Conservation (phyloP, 2,113 vertebrate species). For the Oncorhynchus kisutch region DNA sequence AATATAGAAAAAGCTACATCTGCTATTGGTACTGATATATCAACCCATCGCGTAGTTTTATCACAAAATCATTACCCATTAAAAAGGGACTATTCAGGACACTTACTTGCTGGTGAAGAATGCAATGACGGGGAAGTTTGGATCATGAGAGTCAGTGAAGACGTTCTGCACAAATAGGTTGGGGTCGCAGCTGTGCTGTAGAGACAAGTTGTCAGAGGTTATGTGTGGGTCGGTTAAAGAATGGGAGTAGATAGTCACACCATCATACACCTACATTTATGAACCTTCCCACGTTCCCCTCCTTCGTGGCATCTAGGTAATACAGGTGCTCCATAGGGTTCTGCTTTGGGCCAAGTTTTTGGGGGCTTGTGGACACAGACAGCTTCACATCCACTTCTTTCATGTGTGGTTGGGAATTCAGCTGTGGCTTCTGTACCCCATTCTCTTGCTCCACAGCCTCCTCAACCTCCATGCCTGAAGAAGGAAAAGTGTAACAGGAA, state of each 20-base stretch:
- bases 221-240: not conserved
- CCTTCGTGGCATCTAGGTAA: constrained; percentile 85
- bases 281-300: constrained; percentile 94
- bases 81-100: not conserved
- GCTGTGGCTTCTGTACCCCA: not conserved
- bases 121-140: constrained; percentile 82
- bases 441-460: not conserved
- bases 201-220: not conserved
- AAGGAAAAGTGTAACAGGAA: not conserved
- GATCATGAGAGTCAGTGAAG: constrained; percentile 90
- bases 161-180: constrained; percentile 93
- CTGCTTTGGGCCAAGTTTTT: constrained; percentile 24
- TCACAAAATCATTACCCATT: not conserved
- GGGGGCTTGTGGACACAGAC: not conserved
- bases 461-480: not conserved
- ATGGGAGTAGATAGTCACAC: not conserved
- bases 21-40: too few relatives aligned
- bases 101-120: constrained; percentile 93
- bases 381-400: not conserved
- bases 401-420: not conserved
- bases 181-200: constrained; percentile 90
- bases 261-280: constrained; percentile 80
- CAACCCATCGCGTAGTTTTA: not conserved
- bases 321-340: constrained; percentile 54
- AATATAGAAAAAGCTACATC: constrained; percentile 1